Evolutionary conservation across 2,797 vertebrate genomes (phyloP).

Genomic region (Otolemur crassicaudatus): DNA sequence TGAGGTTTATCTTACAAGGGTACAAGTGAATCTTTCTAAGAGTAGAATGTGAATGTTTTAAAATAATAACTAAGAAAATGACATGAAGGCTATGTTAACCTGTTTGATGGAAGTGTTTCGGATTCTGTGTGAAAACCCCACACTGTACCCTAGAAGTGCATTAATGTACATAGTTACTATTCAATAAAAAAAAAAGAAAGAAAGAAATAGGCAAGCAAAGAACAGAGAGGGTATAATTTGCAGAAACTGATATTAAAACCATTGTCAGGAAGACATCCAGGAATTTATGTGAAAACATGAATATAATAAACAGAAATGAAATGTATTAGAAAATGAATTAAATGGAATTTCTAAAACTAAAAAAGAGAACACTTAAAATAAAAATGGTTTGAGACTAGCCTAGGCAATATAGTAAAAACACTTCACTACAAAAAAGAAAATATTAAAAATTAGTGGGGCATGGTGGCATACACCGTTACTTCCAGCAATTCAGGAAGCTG

Average conservation of each 20-base stretch:
- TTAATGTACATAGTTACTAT: no score
- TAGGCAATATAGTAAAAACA: not conserved
- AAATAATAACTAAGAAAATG: no score
- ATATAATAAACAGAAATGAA: not conserved
- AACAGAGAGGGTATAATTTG: not conserved
- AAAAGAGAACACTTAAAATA: not conserved
- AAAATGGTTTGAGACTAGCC: not conserved
- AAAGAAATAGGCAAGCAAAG: not conserved
- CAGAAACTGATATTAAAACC: conserved; percentile 9
- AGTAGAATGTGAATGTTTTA: no score
- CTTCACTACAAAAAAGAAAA: not conserved
- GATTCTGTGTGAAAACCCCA: no score
- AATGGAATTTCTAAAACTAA: not conserved
- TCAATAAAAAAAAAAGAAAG: no score
- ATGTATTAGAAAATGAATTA: not conserved
- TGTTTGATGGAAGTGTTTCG: no score
- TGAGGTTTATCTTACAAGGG: no score
- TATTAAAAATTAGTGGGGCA: not conserved
- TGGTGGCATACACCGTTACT: not conserved
- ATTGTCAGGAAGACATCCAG: not conserved
- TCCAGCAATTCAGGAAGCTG: not conserved
- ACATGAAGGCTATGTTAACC: no score
- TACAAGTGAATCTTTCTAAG: no score
- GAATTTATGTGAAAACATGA: not conserved
- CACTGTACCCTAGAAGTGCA: no score